A percentile compares a stretch with the other conserved stretches of the same genome.
These are phyloP conservation scores for Orthonevra nobilis DNA, from an alignment of 2,888 invertebrate genomes.

Conservation along the genomic window DNA sequence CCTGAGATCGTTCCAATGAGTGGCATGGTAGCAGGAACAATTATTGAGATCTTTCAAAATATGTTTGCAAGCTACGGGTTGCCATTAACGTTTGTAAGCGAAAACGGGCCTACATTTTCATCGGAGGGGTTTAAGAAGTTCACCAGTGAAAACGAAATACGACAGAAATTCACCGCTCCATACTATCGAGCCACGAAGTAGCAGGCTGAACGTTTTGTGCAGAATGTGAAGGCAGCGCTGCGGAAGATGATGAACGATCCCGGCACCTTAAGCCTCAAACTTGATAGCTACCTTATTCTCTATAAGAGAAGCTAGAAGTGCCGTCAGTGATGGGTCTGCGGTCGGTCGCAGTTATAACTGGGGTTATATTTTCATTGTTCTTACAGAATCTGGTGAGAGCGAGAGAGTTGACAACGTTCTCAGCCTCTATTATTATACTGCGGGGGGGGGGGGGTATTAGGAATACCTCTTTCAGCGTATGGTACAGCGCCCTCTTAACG, in stretches of 20 bases:
- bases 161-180: no score
- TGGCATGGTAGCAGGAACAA: background rate
- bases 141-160: constrained; percentile 1
- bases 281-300: no score
- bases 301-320: no score
- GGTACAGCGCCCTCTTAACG: constrained; percentile 49
- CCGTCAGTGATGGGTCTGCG: no score
- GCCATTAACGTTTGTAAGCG: no score
- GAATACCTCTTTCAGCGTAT: constrained; percentile 47
- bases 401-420: background rate
- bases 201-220: constrained; percentile 6
- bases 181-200: constrained; percentile 1
- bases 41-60: background rate
- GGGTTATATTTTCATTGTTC: no score
- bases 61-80: constrained; percentile 4
- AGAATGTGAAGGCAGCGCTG: no score
- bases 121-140: constrained; percentile 1
- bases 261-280: no score
- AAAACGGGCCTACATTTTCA: background rate
- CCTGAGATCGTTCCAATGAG: constrained; percentile 17
- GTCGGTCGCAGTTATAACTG: no score
- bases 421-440: constrained; percentile 16
- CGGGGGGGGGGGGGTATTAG: constrained; percentile 19
- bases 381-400: no score
- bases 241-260: no score